These are phyloP conservation scores for Brachionus manjavacas DNA, from an alignment of 1,140 invertebrate species.

Conservation along the genomic window DNA sequence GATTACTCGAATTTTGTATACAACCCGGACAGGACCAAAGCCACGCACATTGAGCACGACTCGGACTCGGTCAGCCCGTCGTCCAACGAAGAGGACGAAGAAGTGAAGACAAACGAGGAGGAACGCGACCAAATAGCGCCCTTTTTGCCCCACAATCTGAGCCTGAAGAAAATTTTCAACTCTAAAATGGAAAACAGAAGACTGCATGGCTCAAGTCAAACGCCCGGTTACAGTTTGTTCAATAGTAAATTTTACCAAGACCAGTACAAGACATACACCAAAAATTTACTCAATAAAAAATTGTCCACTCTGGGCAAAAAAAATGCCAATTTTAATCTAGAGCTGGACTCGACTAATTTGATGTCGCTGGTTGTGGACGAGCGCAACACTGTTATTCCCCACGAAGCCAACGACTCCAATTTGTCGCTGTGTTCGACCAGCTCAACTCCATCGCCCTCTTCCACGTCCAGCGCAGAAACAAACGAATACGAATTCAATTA, in stretches of 20 bases:
- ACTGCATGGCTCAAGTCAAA: neutral
- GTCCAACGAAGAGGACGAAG: slow-evolving; percentile 23
- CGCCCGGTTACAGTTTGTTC: neutral
- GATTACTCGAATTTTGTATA: slow-evolving; percentile 7
- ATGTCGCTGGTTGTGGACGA: neutral
- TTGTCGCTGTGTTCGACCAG: neutral
- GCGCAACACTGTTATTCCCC: neutral
- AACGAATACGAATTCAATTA: neutral
- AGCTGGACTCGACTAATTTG: neutral
- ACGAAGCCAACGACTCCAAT: neutral
- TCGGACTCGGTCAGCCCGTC: neutral
- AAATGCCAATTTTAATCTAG: neutral
- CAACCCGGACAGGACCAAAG: neutral
- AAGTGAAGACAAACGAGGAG: neutral
- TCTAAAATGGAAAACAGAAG: slow-evolving; percentile 30
- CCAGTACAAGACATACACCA: slow-evolving; percentile 4
- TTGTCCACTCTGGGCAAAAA: neutral
- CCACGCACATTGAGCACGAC: neutral
- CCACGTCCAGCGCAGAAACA: neutral
- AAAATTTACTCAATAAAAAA: slow-evolving; percentile 14
- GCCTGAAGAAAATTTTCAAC: slow-evolving; percentile 14
- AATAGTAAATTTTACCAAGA: slow-evolving; percentile 17
- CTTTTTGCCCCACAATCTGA: neutral
- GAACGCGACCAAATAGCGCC: neutral
- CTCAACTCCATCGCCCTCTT: slow-evolving; percentile 5